Conservation (phyloP, 2,113 vertebrate genomes). For the Tetrao urogallus region DNA sequence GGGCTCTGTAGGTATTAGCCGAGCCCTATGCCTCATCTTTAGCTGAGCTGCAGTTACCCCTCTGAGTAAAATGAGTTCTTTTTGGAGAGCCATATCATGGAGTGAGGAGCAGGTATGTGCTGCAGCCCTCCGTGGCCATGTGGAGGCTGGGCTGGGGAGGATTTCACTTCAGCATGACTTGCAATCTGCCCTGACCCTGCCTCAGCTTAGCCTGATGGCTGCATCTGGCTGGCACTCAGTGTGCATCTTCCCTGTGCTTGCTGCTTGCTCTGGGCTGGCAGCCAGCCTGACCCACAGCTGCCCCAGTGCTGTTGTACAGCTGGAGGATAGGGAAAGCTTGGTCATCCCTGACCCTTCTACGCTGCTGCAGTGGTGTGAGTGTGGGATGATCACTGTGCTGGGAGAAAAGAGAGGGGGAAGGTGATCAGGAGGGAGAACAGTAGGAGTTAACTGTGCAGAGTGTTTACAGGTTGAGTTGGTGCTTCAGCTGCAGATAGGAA, state of each 20-base stretch:
- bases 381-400: accelerated
- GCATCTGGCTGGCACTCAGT: background rate
- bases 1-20: no score
- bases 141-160: background rate
- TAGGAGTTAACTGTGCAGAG: background rate
- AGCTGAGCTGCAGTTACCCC: no score
- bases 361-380: accelerated
- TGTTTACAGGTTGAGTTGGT: background rate
- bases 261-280: background rate
- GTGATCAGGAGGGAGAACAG: background rate
- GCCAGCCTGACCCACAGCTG: background rate
- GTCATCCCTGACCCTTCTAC: background rate
- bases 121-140: background rate
- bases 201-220: accelerated
- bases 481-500: background rate
- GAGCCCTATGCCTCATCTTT: background rate
- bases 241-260: background rate
- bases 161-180: constrained; percentile 52
- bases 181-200: constrained; percentile 24
- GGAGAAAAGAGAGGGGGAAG: background rate
- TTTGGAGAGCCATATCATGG: background rate
- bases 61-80: background rate
- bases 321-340: background rate
- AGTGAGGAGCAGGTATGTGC: background rate
- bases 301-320: background rate